These are phyloP conservation scores for Intellagama lesueurii DNA, from an alignment of 2,797 vertebrate genomes.

Conservation along the genomic window DNA sequence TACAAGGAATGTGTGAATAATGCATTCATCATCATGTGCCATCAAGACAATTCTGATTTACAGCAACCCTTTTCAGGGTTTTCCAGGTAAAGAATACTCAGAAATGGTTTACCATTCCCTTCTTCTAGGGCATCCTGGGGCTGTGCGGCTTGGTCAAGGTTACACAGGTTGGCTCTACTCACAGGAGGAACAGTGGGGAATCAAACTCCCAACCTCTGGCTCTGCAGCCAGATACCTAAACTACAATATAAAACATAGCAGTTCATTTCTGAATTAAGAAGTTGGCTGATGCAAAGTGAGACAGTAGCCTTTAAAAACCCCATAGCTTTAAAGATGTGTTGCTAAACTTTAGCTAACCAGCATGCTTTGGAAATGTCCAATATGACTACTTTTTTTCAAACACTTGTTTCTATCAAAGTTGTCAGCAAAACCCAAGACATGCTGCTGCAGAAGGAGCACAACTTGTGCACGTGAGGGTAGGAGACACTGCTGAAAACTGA, in stretches of 20 bases:
- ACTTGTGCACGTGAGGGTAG: neutral
- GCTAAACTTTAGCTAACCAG: neutral
- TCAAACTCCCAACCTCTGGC: no score
- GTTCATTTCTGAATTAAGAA: conserved; percentile 33
- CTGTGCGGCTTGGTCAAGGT: no score
- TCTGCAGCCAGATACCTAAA: no score
- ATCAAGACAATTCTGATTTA: no score
- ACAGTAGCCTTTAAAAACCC: neutral
- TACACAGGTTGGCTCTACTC: no score
- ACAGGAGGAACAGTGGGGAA: no score
- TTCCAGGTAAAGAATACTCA: no score
- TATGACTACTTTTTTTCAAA: neutral
- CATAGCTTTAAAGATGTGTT: neutral
- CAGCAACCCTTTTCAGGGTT: no score
- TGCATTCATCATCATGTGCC: neutral
- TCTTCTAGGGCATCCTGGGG: no score
- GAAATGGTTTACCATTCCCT: no score
- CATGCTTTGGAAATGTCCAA: neutral
- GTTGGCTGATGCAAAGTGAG: neutral
- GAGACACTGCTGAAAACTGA: neutral
- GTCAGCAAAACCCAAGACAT: neutral
- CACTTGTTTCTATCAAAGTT: neutral
- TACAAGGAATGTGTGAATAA: conserved; percentile 36
- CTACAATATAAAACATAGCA: neutral
- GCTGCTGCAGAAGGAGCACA: neutral